Evolutionary conservation across 2,113 vertebrate species (phyloP), one percentile per base, ranked within the genome.

Genomic region (Tricholaema leucomelas): DNA sequence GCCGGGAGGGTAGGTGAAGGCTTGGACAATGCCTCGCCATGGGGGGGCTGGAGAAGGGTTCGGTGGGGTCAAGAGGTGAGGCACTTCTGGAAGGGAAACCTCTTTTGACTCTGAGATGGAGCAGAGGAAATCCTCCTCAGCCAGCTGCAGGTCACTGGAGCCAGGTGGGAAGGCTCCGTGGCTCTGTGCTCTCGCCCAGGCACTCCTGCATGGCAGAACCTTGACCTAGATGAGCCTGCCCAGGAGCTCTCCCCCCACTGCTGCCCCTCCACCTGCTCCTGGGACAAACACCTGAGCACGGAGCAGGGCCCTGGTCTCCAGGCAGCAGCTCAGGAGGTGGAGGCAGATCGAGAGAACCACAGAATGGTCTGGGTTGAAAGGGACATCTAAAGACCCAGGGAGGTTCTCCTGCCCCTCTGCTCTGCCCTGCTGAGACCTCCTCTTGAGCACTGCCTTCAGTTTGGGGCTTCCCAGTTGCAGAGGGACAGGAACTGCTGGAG

Each of bases 231-330:
- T 5, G 6, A 23, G 27, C 15, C 38, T 60, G 16, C 17, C 36
- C 12, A 17, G n/a, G 20, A 30, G 12, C 33, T 58, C 15, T 1
- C 52, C 63, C 28, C 12, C 28, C 10, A 2, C 42, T 8, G 50
- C 58, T 5, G 16, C 24, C 27, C 33, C 31, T 72, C 15, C 36
- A 3, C 50, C 31, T 12, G 48, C 40, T 40, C 15, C 48, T 23
- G 1, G 2, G 33, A 14, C 12, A 21, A 46, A n/a, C 0, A 31
- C 48, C 55, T 10, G 67, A 31, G 81, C 27, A 2, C 2, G 4
- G 27, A 10, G 48, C 8, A 11, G 8, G 9, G 11, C 27, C 31
- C 31, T 9, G 24, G 10, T 13, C 15, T 16, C 54, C 9, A 15
- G 78, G 23, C 23, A 27, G 31, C 60, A n/a, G 24, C 38, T 52